Conservation (phyloP, 2,888 invertebrate genomes). For the Eupithecia subfuscata region DNA sequence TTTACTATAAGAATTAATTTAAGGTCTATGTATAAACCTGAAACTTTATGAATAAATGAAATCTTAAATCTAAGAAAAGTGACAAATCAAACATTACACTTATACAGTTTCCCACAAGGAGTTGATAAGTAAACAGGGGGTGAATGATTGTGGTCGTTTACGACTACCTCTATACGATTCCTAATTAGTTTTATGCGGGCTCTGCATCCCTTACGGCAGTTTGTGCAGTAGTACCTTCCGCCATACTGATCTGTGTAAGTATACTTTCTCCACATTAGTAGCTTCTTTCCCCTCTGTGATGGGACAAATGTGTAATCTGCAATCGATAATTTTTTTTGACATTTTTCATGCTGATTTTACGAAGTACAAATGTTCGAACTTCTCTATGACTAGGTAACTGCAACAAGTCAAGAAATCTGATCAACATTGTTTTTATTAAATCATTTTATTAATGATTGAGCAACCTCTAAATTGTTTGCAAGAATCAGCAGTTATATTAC, state of each 20-base stretch:
- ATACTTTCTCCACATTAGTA: slow-evolving; percentile 23
- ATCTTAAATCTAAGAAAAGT: no score
- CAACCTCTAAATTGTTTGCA: no score
- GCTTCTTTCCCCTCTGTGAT: slow-evolving; percentile 17
- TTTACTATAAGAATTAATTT: no score
- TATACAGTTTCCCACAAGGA: background rate
- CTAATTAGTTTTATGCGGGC: background rate
- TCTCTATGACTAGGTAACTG: no score
- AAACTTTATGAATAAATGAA: no score
- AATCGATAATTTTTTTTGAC: background rate
- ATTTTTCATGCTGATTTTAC: no score
- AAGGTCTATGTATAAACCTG: no score
- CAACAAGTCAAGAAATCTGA: no score
- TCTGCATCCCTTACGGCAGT: background rate
- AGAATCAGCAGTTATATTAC: no score
- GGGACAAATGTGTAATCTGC: slow-evolving; percentile 14
- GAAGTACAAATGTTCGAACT: no score
- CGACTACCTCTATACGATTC: background rate
- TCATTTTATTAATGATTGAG: no score
- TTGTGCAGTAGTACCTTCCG: slow-evolving; percentile 1
- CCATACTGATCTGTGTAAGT: slow-evolving; percentile 7
- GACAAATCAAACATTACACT: background rate
- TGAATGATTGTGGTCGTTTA: background rate
- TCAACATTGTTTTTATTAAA: no score
- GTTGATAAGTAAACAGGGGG: background rate